These are phyloP conservation scores for Meteorus colon DNA, from an alignment of 2,888 invertebrate species.

Conservation along the genomic window DNA sequence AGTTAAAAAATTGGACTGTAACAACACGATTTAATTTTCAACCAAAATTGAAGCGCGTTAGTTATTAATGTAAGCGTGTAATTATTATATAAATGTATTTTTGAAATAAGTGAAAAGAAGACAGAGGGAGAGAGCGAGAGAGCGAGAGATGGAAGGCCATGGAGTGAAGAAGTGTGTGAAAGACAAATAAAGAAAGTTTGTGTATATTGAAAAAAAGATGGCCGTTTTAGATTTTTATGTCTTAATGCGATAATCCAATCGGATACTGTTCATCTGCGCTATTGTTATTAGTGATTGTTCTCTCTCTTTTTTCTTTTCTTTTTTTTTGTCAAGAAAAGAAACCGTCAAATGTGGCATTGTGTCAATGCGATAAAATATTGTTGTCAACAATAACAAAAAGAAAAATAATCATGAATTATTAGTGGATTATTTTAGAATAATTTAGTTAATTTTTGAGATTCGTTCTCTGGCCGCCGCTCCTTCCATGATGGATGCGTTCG, in stretches of 20 bases:
- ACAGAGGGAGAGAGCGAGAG: background rate
- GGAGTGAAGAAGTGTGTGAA: background rate
- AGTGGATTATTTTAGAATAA: background rate
- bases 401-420: constrained; percentile 27
- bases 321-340: constrained; percentile 30
- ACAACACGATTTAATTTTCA: background rate
- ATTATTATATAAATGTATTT: background rate
- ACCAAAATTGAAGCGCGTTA: background rate
- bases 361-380: constrained; percentile 38
- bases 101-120: background rate
- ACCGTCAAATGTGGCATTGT: constrained; percentile 29
- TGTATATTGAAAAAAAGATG: background rate
- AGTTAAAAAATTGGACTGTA: background rate
- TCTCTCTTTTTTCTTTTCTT: constrained; percentile 32
- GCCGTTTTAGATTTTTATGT: background rate
- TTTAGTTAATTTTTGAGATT: background rate
- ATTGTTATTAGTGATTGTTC: constrained; percentile 2
- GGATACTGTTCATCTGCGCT: background rate
- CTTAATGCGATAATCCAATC: background rate
- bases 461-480: constrained; percentile 8
- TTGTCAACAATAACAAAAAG: constrained; percentile 8
- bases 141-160: background rate
- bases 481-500: constrained; percentile 43
- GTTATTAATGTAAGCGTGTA: background rate
- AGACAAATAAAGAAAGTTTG: background rate